These are phyloP conservation scores for Panthera uncia DNA, from an alignment of 2,113 vertebrate species.

Conservation along the genomic window DNA sequence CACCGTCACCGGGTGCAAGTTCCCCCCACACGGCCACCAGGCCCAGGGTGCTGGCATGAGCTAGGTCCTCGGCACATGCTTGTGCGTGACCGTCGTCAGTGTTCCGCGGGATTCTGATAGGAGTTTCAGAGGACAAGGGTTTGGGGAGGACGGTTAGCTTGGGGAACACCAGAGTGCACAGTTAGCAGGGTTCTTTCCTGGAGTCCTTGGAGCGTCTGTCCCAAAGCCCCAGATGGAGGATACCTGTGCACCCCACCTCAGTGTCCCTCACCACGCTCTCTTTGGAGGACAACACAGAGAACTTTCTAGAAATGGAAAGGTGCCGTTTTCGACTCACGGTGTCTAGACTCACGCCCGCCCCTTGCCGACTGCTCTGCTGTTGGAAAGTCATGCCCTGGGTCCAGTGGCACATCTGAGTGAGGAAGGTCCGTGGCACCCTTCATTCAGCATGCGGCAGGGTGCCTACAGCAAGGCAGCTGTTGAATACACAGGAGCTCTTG, in stretches of 20 bases:
- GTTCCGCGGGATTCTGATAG: not conserved
- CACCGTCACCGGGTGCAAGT: too few species aligned
- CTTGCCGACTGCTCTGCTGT: too few species aligned
- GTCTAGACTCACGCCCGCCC: not conserved
- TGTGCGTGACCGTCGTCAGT: not conserved
- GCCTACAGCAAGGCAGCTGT: not conserved
- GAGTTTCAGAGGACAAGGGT: not conserved
- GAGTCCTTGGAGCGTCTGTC: not conserved
- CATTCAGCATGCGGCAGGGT: not conserved
- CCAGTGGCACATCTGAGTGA: not conserved
- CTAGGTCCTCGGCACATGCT: not conserved
- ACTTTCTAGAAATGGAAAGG: not conserved
- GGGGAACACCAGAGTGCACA: not conserved
- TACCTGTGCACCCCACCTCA: not conserved
- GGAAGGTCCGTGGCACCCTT: not conserved
- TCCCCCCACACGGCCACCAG: rapidly evolving
- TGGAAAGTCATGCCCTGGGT: not conserved
- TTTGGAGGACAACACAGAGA: not conserved
- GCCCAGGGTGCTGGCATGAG: not conserved
- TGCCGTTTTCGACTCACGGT: not conserved
- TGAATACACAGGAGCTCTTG: not conserved
- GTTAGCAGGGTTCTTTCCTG: not conserved
- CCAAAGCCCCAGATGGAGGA: not conserved
- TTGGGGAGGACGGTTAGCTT: not conserved
- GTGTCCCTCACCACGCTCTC: not conserved